Percentiles rank a stretch among this genome's conserved stretches.
Evolutionary conservation across 2,113 vertebrate genomes (phyloP).

Genomic region (Halcyon senegalensis): DNA sequence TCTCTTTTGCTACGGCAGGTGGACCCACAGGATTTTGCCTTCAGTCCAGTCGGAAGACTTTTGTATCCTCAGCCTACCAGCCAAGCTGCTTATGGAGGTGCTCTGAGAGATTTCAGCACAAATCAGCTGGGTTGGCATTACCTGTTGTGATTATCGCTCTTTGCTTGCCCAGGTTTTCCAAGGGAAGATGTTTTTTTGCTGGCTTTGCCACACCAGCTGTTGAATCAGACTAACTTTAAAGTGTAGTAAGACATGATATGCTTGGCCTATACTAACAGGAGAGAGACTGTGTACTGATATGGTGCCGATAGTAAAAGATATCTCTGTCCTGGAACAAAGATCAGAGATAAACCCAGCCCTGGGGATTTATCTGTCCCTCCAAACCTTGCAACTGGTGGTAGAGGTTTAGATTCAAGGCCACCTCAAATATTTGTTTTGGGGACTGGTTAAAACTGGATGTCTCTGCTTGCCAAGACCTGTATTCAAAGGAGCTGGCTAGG

Average conservation of each 20-base stretch:
- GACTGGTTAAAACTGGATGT: not conserved
- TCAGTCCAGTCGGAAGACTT: not conserved
- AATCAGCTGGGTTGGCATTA: not conserved
- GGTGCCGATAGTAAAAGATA: not conserved
- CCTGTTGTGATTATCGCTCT: not conserved
- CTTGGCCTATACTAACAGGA: not conserved
- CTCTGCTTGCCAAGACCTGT: not conserved
- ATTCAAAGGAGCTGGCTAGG: not conserved
- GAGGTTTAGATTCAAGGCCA: not conserved
- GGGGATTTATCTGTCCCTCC: not conserved
- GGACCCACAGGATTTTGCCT: not conserved
- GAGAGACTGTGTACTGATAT: not conserved
- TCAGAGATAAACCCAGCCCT: not conserved
- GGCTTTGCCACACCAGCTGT: not conserved
- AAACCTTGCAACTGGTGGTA: not conserved
- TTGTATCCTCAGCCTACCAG: not conserved
- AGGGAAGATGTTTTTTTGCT: not conserved
- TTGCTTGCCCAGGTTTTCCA: not conserved
- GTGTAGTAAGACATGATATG: not conserved
- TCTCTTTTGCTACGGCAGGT: not conserved
- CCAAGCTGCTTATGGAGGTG: rapidly evolving
- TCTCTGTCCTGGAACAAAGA: not conserved
- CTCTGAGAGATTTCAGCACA: not conserved
- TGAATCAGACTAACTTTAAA: not conserved
- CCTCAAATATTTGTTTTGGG: not conserved